phyloP scores from a whole-genome alignment of 2,113 vertebrate species.

The human (Homo sapiens) region GRCh38 chr2:39882001-39882500 shows the following conservation, averaged over 20 bases:
- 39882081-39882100: slow-evolving; percentile 52
- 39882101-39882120: background rate
- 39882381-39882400: background rate
- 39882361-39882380: background rate
- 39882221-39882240: background rate
- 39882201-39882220: background rate
- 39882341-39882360: slow-evolving; percentile 3
- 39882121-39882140: background rate
- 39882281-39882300: background rate
- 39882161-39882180: background rate
- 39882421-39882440: background rate
- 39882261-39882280: slow-evolving; percentile 32
- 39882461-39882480: background rate
- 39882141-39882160: background rate
- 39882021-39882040: slow-evolving; percentile 28
- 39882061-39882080: background rate
- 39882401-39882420: background rate
- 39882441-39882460: slow-evolving; percentile 15
- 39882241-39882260: slow-evolving; percentile 17
- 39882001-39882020: background rate
- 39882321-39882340: background rate
- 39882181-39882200: slow-evolving; percentile 29
- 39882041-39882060: slow-evolving; percentile 45
- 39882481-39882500: slow-evolving; percentile 23
- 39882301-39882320: slow-evolving; percentile 16